phyloP scores from a whole-genome alignment of 2,113 vertebrate species.

The Grallaria varia region DNA sequence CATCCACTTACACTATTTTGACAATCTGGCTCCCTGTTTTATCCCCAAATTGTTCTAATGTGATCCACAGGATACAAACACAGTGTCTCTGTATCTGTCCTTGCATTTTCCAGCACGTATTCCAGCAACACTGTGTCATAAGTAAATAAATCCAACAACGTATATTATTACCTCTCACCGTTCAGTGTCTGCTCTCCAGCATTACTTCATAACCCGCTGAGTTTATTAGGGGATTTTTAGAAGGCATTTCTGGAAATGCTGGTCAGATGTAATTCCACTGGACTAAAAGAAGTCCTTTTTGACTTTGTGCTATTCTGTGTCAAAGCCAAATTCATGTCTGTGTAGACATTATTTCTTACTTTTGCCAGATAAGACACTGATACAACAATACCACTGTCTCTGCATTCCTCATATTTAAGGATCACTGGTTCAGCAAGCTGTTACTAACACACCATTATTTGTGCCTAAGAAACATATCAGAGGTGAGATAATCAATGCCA shows the following conservation, averaged over 20 bases:
- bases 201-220: slow-evolving; percentile 9
- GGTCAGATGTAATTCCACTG: not conserved
- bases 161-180: not conserved
- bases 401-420: not conserved
- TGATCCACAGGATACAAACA: not conserved
- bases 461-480: not conserved
- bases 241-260: slow-evolving; percentile 16
- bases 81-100: not conserved
- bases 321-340: not conserved
- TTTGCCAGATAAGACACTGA: not conserved
- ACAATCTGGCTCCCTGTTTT: not conserved
- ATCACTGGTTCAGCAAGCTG: not conserved
- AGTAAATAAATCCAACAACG: not conserved
- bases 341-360: not conserved
- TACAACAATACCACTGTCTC: not conserved
- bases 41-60: not conserved
- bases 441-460: not conserved
- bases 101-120: not conserved
- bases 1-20: not conserved
- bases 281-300: not conserved
- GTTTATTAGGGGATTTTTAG: slow-evolving; percentile 11
- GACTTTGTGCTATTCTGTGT: not conserved
- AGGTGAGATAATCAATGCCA: not conserved
- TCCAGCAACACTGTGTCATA: not conserved
- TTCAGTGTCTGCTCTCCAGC: not conserved